Percentiles rank a stretch among this genome's conserved stretches.
Conservation (phyloP, 2,888 invertebrate species). For the Crocallis elinguaria region DNA sequence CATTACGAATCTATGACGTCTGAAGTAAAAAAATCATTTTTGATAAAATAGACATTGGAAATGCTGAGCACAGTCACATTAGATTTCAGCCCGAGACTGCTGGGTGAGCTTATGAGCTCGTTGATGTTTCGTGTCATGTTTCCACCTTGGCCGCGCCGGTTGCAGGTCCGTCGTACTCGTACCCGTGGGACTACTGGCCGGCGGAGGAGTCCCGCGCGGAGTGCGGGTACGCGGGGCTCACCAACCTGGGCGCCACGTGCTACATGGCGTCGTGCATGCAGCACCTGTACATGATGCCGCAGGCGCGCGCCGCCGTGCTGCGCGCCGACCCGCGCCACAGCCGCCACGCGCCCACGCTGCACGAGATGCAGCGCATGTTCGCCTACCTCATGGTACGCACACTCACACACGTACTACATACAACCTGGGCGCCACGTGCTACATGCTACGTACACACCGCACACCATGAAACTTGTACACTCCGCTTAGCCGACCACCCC, state of each 20-base stretch:
- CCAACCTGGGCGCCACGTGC: slow-evolving; percentile 97
- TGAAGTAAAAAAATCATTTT: too few relatives aligned
- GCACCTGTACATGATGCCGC: slow-evolving; percentile 98
- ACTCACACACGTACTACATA: neutral
- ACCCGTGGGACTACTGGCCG: slow-evolving; percentile 99
- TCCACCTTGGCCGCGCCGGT: neutral
- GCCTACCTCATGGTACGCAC: slow-evolving; percentile 91
- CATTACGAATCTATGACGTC: too few relatives aligned
- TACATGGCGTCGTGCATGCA: slow-evolving; percentile 99
- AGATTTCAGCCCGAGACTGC: too few relatives aligned
- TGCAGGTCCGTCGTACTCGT: slow-evolving; percentile 89
- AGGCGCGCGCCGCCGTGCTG: slow-evolving; percentile 93
- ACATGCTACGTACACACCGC: too few relatives aligned
- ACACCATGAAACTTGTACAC: too few relatives aligned
- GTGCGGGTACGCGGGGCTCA: slow-evolving; percentile 97
- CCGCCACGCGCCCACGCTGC: slow-evolving; percentile 92
- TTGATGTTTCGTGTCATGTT: neutral
- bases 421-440: neutral
- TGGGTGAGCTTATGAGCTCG: too few relatives aligned
- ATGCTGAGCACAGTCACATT: too few relatives aligned
- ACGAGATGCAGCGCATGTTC: slow-evolving; percentile 97
- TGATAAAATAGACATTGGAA: too few relatives aligned
- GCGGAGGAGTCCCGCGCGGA: slow-evolving; percentile 97
- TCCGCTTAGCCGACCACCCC: too few relatives aligned
- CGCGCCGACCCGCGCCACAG: slow-evolving; percentile 89